These are phyloP conservation scores for Tenthredo scrophulariae DNA, from an alignment of 2,888 invertebrate species.

Conservation along the genomic window DNA sequence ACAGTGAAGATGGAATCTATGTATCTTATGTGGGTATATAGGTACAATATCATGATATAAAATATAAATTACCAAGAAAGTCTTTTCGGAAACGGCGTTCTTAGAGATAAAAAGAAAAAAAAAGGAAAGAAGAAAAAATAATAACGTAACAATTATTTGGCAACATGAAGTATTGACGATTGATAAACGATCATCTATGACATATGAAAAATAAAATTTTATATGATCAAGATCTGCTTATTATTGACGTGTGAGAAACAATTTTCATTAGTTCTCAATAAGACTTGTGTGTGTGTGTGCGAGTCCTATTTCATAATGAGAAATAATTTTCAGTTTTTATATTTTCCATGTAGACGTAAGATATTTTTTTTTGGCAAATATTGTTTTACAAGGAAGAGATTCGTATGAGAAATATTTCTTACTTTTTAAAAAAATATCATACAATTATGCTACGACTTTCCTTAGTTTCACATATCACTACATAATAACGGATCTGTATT, in stretches of 20 bases:
- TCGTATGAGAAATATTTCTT: constrained; percentile 33
- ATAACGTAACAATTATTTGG: constrained; percentile 14
- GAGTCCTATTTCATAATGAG: background rate
- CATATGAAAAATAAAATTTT: background rate
- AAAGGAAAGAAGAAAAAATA: background rate
- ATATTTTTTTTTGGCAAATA: constrained; percentile 6
- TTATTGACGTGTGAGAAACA: constrained; percentile 1
- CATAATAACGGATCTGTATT: background rate
- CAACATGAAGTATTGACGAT: background rate
- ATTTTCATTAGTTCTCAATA: background rate
- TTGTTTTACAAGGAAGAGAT: constrained; percentile 16
- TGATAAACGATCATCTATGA: background rate
- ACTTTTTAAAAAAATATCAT: constrained; percentile 1
- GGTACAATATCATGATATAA: background rate
- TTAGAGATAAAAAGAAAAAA: background rate
- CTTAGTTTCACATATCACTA: constrained; percentile 12
- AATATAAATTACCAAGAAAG: background rate
- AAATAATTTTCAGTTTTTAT: background rate
- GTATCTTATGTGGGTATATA: background rate
- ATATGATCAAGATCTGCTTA: background rate
- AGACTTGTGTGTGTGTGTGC: background rate
- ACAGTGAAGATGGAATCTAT: background rate
- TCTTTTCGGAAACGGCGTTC: background rate
- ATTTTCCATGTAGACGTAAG: background rate
- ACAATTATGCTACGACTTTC: constrained; percentile 13